These are phyloP conservation scores for Eonycteris spelaea DNA, from an alignment of 2,113 vertebrate genomes.

Conservation along the genomic window DNA sequence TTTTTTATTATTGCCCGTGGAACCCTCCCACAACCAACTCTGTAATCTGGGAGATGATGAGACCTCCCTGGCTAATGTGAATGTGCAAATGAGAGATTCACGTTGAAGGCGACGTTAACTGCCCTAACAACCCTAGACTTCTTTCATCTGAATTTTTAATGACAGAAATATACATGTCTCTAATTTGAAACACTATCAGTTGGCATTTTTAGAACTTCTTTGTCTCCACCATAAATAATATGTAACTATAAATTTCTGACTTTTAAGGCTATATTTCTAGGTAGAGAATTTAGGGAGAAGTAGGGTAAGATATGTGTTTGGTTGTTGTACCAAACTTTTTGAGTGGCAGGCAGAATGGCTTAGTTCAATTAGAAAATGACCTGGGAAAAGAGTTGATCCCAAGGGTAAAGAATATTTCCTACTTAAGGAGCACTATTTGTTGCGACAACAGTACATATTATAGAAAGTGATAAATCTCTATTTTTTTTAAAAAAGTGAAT, in stretches of 20 bases:
- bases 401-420: neutral
- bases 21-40: fast-evolving
- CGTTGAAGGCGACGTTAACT: neutral
- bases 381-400: neutral
- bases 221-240: neutral
- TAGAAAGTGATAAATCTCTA: neutral
- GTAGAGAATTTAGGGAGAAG: neutral
- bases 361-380: neutral
- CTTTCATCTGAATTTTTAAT: neutral
- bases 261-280: neutral
- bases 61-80: fast-evolving
- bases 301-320: neutral
- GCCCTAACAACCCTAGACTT: fast-evolving
- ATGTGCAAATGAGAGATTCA: fast-evolving
- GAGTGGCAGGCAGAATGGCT: neutral
- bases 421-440: neutral
- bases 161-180: neutral
- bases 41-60: fast-evolving
- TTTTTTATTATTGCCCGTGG: too few relatives aligned
- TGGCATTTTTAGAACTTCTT: neutral
- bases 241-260: neutral
- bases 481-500: neutral
- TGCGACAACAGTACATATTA: neutral
- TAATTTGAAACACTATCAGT: neutral
- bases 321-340: neutral